These are phyloP conservation scores for Pantherophis guttatus DNA, from an alignment of 2,113 vertebrate species.

Conservation along the genomic window DNA sequence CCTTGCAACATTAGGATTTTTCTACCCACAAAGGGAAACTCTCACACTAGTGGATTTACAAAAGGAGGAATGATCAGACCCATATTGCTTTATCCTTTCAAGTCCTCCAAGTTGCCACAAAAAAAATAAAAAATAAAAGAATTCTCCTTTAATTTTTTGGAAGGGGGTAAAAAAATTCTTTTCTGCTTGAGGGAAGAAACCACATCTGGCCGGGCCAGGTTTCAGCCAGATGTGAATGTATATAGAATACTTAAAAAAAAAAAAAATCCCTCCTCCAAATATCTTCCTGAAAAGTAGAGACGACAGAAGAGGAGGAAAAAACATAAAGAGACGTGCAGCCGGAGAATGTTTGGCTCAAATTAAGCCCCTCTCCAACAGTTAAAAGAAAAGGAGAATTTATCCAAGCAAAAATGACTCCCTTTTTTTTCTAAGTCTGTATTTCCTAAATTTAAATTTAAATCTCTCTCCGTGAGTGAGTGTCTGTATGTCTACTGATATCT, in stretches of 20 bases:
- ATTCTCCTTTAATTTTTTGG: slow-evolving; percentile 30
- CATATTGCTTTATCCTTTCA: slow-evolving; percentile 55
- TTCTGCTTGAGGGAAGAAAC: background rate
- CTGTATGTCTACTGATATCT: too few species aligned
- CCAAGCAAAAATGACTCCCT: background rate
- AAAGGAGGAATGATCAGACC: slow-evolving; percentile 32
- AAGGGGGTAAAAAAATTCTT: slow-evolving; percentile 14
- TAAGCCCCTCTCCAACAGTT: background rate
- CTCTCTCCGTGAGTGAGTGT: too few species aligned
- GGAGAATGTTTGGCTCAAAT: background rate
- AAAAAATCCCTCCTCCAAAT: background rate
- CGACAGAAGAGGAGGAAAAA: background rate
- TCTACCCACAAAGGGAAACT: background rate
- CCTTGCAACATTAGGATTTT: background rate
- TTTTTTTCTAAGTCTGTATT: background rate
- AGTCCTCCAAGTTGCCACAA: slow-evolving; percentile 53
- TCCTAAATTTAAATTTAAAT: too few species aligned
- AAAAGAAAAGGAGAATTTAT: background rate
- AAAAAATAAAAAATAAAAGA: background rate
- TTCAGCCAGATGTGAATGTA: slow-evolving; percentile 52
- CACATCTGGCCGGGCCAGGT: slow-evolving; percentile 59
- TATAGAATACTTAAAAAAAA: background rate
- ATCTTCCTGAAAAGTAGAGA: slow-evolving; percentile 14
- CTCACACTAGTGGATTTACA: background rate
- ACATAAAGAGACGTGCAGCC: background rate